phyloP scores from a whole-genome alignment of 2,888 invertebrate species.

The Rhorus exstirpatorius region DNA sequence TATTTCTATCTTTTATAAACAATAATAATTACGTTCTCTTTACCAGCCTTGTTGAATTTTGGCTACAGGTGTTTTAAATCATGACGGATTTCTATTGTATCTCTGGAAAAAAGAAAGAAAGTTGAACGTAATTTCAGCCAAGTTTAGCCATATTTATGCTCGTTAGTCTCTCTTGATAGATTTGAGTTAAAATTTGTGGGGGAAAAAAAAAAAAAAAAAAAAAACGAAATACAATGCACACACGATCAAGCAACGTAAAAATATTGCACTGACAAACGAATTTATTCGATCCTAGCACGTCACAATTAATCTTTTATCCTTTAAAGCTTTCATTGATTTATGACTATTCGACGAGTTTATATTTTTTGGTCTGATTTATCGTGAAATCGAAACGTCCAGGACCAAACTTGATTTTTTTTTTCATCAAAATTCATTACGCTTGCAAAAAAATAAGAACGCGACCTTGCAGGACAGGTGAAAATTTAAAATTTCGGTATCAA shows the following conservation, averaged over 20 bases:
- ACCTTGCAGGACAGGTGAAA: too few species aligned
- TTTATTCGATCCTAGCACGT: too few species aligned
- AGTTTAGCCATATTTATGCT: conserved; percentile 42
- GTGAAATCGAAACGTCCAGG: too few species aligned
- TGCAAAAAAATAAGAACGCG: too few species aligned
- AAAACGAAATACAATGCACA: too few species aligned
- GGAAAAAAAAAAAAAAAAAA: conserved; percentile 8
- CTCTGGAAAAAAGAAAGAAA: conserved; percentile 79
- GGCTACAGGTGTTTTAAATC: conserved; percentile 83
- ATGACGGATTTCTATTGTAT: conserved; percentile 81
- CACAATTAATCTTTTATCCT: too few species aligned
- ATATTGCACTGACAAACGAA: conserved; percentile 6
- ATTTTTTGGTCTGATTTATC: too few species aligned
- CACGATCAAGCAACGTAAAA: not conserved
- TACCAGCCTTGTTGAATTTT: conserved; percentile 75
- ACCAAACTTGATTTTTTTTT: too few species aligned
- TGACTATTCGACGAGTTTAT: too few species aligned
- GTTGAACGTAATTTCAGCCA: conserved; percentile 77
- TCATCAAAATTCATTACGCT: too few species aligned
- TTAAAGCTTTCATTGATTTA: too few species aligned
- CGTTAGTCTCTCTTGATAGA: conserved; percentile 29
- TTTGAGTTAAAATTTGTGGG: conserved; percentile 9
- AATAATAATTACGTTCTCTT: conserved; percentile 68
- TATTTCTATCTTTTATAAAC: conserved; percentile 57
- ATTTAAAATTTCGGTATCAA: too few species aligned